Conservation (phyloP, 2,113 vertebrate genomes). For the Caracal caracal region DNA sequence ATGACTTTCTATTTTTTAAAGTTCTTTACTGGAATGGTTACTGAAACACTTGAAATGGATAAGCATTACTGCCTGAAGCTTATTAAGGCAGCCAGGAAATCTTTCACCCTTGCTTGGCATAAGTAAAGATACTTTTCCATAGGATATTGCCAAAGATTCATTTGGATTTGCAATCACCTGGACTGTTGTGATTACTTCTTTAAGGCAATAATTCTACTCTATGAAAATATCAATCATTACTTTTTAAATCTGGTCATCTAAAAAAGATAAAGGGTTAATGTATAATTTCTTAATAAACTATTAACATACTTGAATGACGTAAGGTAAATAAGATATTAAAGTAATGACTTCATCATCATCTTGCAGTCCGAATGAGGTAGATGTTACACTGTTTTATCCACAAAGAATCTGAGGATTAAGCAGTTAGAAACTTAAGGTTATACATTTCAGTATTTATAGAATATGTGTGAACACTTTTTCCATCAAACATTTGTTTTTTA, state of each 20-base stretch:
- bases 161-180: constrained; percentile 3
- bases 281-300: constrained; percentile 33
- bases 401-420: neutral
- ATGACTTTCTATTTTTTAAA: constrained; percentile 54
- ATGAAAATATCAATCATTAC: constrained; percentile 3
- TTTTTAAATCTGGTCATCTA: neutral
- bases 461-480: neutral
- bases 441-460: neutral
- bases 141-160: constrained; percentile 47
- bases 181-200: constrained; percentile 51
- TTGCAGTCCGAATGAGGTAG: neutral
- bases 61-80: constrained; percentile 38
- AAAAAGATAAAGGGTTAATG: neutral
- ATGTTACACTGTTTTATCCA: neutral
- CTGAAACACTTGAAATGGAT: constrained; percentile 46
- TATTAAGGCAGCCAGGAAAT: constrained; percentile 52
- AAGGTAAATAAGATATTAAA: neutral
- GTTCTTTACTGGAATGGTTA: constrained; percentile 47
- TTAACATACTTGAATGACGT: constrained; percentile 6
- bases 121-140: constrained; percentile 58
- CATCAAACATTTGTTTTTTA: neutral
- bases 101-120: constrained; percentile 36
- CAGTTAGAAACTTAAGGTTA: neutral
- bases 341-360: neutral
- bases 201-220: neutral